Percentiles rank a stretch among this genome's conserved stretches.
Conservation (phyloP, 53 echinoderm and acorn worm species). For the Echinometra lucunter region DNA sequence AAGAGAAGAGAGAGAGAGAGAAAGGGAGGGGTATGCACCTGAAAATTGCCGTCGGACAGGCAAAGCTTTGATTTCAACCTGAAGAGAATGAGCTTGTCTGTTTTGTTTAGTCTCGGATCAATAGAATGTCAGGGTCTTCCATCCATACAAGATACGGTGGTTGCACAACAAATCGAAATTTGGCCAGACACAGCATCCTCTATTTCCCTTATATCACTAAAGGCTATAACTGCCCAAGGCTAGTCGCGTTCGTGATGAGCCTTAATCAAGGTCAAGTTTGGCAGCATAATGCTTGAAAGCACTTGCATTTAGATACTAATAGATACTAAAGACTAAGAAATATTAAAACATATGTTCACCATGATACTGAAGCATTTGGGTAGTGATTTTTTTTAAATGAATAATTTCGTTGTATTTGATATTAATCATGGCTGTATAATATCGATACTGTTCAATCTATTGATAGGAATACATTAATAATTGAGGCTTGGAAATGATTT, state of each 20-base stretch:
- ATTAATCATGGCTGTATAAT: background rate
- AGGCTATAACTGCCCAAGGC: background rate
- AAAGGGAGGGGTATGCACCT: background rate
- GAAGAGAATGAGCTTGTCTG: background rate
- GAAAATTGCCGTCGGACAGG: background rate
- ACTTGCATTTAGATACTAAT: background rate
- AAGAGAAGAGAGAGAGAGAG: background rate
- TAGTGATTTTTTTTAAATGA: background rate
- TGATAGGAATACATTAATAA: too few relatives aligned
- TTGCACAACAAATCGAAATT: background rate
- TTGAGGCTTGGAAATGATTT: background rate
- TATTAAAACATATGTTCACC: background rate
- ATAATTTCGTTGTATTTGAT: background rate
- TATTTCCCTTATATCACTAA: background rate
- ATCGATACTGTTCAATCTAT: too few relatives aligned
- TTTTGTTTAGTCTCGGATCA: conserved; percentile 3
- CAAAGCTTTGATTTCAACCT: background rate
- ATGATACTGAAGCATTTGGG: background rate
- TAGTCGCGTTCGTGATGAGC: background rate
- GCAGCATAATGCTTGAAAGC: background rate
- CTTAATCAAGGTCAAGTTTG: background rate
- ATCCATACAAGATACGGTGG: background rate
- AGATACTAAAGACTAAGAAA: background rate
- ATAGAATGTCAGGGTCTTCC: background rate
- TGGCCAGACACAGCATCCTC: background rate